A percentile compares a stretch with the other conserved stretches of the same genome.
These are phyloP conservation scores for Epinephelus lanceolatus DNA, from an alignment of 2,113 vertebrate genomes.

Conservation along the genomic window DNA sequence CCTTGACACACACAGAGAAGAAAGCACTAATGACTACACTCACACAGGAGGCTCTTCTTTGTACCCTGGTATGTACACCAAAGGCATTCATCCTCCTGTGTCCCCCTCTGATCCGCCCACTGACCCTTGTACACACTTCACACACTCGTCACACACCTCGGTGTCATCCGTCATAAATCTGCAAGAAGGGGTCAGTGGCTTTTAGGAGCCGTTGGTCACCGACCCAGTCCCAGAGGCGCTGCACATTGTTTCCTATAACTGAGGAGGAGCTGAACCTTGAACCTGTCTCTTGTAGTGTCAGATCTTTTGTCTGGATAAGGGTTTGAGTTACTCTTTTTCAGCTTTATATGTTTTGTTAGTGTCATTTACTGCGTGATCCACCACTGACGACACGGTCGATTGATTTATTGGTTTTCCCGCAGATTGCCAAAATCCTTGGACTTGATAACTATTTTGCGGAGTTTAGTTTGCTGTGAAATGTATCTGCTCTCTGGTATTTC, in stretches of 20 bases:
- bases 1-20: conserved; percentile 83
- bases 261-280: conserved; percentile 26
- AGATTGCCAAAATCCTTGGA: neutral
- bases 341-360: conserved; percentile 14
- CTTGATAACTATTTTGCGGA: neutral
- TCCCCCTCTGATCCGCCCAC: conserved; percentile 61
- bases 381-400: neutral
- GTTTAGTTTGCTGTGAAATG: neutral
- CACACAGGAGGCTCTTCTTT: conserved; percentile 75
- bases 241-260: conserved; percentile 38
- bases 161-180: conserved; percentile 67
- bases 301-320: neutral
- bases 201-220: conserved; percentile 60
- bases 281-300: conserved; percentile 13
- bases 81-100: conserved; percentile 66
- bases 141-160: conserved; percentile 75
- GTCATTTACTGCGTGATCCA: neutral
- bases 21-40: conserved; percentile 78
- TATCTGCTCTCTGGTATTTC: neutral
- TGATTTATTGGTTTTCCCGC: neutral
- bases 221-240: conserved; percentile 53
- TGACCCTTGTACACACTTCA: conserved; percentile 81
- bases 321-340: neutral
- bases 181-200: conserved; percentile 52
- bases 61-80: conserved; percentile 74